Conservation (phyloP, 2,797 vertebrate species). For the Diceros bicornis region DNA sequence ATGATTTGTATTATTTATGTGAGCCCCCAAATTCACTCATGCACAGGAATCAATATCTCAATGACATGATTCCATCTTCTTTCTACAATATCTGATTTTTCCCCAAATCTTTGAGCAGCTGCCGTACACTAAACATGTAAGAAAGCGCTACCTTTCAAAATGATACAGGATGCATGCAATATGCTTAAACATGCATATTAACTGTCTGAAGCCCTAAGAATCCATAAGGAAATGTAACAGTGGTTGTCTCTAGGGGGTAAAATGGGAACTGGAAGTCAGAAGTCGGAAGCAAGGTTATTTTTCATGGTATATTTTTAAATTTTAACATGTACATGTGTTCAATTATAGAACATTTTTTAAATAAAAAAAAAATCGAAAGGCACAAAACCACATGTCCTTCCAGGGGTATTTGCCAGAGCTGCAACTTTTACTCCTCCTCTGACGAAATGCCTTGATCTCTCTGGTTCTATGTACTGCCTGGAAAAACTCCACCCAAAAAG, state of each 20-base stretch:
- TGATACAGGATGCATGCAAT: not conserved
- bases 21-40: not conserved
- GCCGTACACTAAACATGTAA: not conserved
- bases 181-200: not conserved
- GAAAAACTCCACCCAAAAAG: not conserved
- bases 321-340: slow-evolving; percentile 41
- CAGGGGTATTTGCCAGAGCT: not conserved
- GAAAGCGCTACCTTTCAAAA: not conserved
- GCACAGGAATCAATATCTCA: not conserved
- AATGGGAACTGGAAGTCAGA: not conserved
- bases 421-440: not conserved
- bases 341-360: slow-evolving; percentile 44
- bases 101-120: not conserved
- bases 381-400: slow-evolving; percentile 39
- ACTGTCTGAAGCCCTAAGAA: not conserved
- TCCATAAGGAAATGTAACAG: not conserved
- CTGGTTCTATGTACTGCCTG: not conserved
- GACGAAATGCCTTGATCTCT: not conserved
- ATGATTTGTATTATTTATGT: not conserved
- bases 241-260: not conserved
- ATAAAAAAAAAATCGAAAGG: slow-evolving; percentile 18
- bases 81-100: not conserved
- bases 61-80: not conserved
- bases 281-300: slow-evolving; percentile 39
- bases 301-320: slow-evolving; percentile 35